Evolutionary conservation across 1,140 invertebrate genomes (phyloP).

Genomic region (Drosophila leontia): DNA sequence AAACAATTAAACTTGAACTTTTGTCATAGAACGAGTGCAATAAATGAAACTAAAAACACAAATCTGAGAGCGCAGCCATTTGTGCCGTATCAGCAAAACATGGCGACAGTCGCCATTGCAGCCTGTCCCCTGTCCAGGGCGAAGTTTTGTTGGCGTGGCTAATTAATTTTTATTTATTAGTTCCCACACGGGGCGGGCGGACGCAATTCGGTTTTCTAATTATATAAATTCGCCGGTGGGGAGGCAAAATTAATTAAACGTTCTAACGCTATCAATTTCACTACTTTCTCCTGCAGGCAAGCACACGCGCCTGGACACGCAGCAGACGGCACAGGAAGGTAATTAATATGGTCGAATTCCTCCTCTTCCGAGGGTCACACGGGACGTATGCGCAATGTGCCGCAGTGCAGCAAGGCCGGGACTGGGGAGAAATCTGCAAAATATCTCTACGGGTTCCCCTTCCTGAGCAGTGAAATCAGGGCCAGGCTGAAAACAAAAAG

Average conservation of each 20-base stretch:
- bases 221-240: constrained; percentile 41
- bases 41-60: constrained; percentile 58
- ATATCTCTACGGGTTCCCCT: constrained; percentile 20
- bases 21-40: constrained; percentile 64
- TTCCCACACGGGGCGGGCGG: constrained; percentile 46
- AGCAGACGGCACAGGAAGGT: constrained; percentile 78
- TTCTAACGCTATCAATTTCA: constrained; percentile 48
- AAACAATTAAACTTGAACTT: constrained; percentile 83
- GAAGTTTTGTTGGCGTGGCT: constrained; percentile 61
- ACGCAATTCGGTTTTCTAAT: constrained; percentile 50
- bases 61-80: constrained; percentile 60
- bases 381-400: constrained; percentile 63
- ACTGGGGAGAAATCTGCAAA: constrained; percentile 18
- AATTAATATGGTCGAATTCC: constrained; percentile 61
- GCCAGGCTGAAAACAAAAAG: constrained; percentile 39
- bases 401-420: constrained; percentile 37
- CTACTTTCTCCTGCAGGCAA: constrained; percentile 59
- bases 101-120: constrained; percentile 49
- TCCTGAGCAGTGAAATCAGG: constrained; percentile 17
- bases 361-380: constrained; percentile 26
- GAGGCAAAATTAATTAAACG: constrained; percentile 70
- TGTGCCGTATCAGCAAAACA: constrained; percentile 72
- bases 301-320: constrained; percentile 70
- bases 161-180: constrained; percentile 83
- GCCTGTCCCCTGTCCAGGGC: constrained; percentile 26